Evolutionary conservation across 1,140 invertebrate species (phyloP).

Genomic region (Planococcus citri): DNA sequence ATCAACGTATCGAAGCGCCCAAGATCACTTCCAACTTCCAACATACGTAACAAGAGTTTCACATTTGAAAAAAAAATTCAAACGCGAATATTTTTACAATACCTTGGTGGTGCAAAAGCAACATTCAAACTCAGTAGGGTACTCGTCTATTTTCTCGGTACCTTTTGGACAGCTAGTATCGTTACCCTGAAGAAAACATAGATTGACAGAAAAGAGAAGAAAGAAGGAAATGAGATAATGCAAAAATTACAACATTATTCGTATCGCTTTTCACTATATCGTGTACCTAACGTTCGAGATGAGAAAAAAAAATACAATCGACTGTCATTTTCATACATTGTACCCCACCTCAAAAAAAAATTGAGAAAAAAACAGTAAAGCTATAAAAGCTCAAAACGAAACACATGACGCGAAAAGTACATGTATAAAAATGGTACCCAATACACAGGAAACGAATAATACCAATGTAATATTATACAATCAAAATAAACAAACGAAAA

Average conservation of each 20-base stretch:
- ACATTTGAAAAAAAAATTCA: no score
- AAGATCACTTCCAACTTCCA: no score
- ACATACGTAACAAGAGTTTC: no score
- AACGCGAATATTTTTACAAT: constrained; percentile 35
- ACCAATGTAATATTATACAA: no score
- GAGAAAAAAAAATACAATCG: no score
- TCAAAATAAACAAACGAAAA: no score
- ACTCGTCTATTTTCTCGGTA: constrained; percentile 57
- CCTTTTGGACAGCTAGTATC: constrained; percentile 54
- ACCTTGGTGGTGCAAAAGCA: constrained; percentile 91
- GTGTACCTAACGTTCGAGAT: no score
- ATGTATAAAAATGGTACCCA: constrained; percentile 15
- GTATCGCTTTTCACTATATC: no score
- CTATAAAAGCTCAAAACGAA: constrained; percentile 16
- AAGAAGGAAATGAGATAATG: constrained; percentile 37
- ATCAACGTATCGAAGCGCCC: no score
- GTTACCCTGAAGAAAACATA: constrained; percentile 41
- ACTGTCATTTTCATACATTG: no score
- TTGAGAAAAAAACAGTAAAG: constrained; percentile 10
- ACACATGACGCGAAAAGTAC: constrained; percentile 8
- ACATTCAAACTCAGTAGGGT: constrained; percentile 87
- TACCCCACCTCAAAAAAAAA: not conserved
- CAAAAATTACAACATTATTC: not conserved
- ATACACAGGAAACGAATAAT: not conserved
- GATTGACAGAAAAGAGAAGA: constrained; percentile 26